These are phyloP conservation scores for Unio pictorum DNA, from an alignment of 2,888 invertebrate species.

Conservation along the genomic window DNA sequence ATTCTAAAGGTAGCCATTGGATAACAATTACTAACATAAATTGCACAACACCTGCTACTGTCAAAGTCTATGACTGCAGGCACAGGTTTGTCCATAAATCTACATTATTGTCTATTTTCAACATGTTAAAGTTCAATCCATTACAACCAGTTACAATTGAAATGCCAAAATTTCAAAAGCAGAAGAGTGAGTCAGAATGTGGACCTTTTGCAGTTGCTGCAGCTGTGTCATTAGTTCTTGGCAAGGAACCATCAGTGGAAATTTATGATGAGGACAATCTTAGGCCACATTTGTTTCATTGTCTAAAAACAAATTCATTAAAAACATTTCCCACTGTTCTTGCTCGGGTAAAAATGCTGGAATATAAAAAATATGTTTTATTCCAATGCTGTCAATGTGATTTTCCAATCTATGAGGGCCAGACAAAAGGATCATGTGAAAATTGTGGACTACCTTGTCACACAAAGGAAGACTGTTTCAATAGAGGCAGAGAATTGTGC, in stretches of 20 bases:
- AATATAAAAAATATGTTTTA: conserved; percentile 3
- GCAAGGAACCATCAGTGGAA: conserved; percentile 31
- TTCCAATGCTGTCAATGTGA: conserved; percentile 6
- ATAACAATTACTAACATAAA: conserved; percentile 26
- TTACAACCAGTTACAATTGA: conserved; percentile 15
- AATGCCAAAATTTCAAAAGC: conserved; percentile 32
- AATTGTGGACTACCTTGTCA: not conserved
- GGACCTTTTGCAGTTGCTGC: conserved; percentile 41
- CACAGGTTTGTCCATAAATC: conserved; percentile 15
- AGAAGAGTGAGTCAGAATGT: conserved; percentile 30
- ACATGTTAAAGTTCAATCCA: conserved; percentile 8
- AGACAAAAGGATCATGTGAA: not conserved
- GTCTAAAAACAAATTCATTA: conserved; percentile 14
- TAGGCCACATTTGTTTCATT: conserved; percentile 22
- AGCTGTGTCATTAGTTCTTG: conserved; percentile 24
- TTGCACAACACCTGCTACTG: conserved; percentile 11
- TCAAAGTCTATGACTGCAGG: conserved; percentile 35
- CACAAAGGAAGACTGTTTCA: not conserved
- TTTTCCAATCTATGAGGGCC: not conserved
- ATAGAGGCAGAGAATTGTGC: no score
- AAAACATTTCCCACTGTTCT: conserved; percentile 18
- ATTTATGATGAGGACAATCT: conserved; percentile 22
- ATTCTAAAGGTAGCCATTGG: conserved; percentile 36
- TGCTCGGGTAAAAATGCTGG: conserved; percentile 1
- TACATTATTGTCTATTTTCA: conserved; percentile 7